Evolutionary conservation across 2,888 invertebrate genomes (phyloP).

Genomic region (Bedellia somnulentella): DNA sequence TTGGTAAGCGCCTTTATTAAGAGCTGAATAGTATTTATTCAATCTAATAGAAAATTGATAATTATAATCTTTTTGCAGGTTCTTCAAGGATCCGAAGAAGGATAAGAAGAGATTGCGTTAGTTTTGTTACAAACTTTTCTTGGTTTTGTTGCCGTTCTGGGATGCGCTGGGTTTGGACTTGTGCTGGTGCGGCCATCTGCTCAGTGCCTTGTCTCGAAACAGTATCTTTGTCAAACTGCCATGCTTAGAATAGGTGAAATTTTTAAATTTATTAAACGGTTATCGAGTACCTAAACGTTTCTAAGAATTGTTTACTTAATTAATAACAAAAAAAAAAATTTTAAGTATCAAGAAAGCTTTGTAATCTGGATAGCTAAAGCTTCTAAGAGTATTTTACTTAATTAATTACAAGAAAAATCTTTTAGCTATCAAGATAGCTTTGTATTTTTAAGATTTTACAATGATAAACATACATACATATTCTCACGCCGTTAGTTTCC

Average conservation of each 20-base stretch:
- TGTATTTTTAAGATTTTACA: too few species aligned
- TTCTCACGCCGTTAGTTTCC: too few species aligned
- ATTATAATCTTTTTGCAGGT: conserved; percentile 66
- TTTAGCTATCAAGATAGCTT: conserved; percentile 8
- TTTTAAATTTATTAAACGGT: too few species aligned
- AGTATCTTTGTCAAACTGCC: conserved; percentile 79
- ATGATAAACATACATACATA: too few species aligned
- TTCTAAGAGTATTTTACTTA: conserved; percentile 80
- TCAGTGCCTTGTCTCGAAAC: conserved; percentile 81
- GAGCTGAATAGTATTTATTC: too few species aligned
- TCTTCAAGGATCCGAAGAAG: conserved; percentile 80
- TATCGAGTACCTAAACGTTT: too few species aligned
- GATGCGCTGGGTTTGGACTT: conserved; percentile 77
- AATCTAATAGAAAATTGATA: too few species aligned
- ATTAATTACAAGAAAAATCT: conserved; percentile 4
- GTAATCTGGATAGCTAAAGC: conserved; percentile 84
- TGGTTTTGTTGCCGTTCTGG: conserved; percentile 84
- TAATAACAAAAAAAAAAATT: not conserved
- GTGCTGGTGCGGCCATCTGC: conserved; percentile 75
- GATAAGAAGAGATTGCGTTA: conserved; percentile 78
- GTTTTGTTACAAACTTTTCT: conserved; percentile 85
- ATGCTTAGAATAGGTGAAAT: conserved; percentile 72
- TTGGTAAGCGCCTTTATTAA: conserved; percentile 64
- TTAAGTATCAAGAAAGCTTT: conserved; percentile 74
- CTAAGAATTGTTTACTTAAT: not conserved